Evolutionary conservation across 2,797 vertebrate species (phyloP), one percentile per base, ranked within the genome.

Genomic region (Meda fulgida): DNA sequence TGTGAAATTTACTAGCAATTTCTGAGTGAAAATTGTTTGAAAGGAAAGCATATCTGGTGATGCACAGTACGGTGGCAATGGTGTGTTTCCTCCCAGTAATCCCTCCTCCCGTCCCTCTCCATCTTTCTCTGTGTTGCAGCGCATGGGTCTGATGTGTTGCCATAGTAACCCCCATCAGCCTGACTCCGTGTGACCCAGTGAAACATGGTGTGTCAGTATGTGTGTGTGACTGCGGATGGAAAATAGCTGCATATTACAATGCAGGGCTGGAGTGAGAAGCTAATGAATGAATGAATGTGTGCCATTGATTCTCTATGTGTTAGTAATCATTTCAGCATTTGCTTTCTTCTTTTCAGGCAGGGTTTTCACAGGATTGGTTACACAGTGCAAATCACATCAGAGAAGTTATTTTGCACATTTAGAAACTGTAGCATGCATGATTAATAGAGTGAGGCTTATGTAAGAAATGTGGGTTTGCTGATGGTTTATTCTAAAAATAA

Each of bases 61-160:
- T 69, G 19, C 70, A 43, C 46, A 48, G 73, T 40, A 53, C 38
- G 51, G 36, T 48, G 78, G 55, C 66, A 53, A 76, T 65, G 84
- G 34, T n/a, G 73, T 73, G 31, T 36, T 80, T 79, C 67, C 78
- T 51, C 29, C 55, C 55, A 60, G n/a, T 60, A 7, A 63, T 63
- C 60, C 60, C 14, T 6, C 63, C 26, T 31, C n/a, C 55, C n/a
- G 10, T 60, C 63, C 14, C 14, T 31, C 63, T 65, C 14, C 1
- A 18, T 65, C 63, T 8, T 18, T 81, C 53, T 65, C 13, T 31
- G 55, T 66, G 81, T 85, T 93, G 93, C 92, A 91, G 92, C 93
- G 94, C 92, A 91, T 90, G 90, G 94, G 93, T 94, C 89, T 46
- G 93, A 93, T 91, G 89, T 93, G 95, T 95, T 96, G 90, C 94